Evolutionary conservation across 2,113 vertebrate species (phyloP), one percentile per base, ranked within the genome.

Genomic region (Lycaon pictus): DNA sequence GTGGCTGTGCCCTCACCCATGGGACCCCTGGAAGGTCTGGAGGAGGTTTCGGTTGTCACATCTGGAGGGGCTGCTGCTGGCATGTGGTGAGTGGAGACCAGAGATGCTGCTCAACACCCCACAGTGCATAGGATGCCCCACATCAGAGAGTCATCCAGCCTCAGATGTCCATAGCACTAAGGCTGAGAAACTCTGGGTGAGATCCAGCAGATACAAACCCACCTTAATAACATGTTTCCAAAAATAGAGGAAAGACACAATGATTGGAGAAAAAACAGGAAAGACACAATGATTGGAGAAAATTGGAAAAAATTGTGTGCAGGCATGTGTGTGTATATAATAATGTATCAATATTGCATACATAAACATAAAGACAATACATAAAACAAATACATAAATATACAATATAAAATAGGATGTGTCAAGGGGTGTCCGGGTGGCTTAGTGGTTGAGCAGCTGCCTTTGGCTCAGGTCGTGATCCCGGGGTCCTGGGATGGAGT

Each of bases 51-150:
- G 19, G 0, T 22, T 11, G 17, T 53, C 32, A 17, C 23, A 11
- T 3, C 5, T 83, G 20, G 60, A 51, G 27, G 27, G 0, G 1
- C 4, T 16, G 29, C 32, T 37, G 4, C 16, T 29, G 16, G 32
- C 16, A 25, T 55, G 20, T 8, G 15, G 51, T 12, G 2, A 10
- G 82, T 48, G 27, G 16, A 48, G 37, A 19, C 37, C 74, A 81
- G 53, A 22, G 16, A 32, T 56, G 48, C 16, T n/a, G 16, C 20
- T 27, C 20, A n/a, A 16, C 7, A 3, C 0, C 17, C 25, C 17
- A 1, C 1, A 0, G 5, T 4, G 8, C 16, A 29, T 5, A 22
- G 25, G n/a, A 22, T 11, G 25, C 56, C 27, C 69, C 13, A 20
- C 17, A 4, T 6, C 0, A 7, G 23, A 7, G 23, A 27, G 23